A percentile compares a stretch with the other conserved stretches of the same genome.
Conservation (phyloP, 2,797 vertebrate genomes). For the Oceanodroma leucorhoa region DNA sequence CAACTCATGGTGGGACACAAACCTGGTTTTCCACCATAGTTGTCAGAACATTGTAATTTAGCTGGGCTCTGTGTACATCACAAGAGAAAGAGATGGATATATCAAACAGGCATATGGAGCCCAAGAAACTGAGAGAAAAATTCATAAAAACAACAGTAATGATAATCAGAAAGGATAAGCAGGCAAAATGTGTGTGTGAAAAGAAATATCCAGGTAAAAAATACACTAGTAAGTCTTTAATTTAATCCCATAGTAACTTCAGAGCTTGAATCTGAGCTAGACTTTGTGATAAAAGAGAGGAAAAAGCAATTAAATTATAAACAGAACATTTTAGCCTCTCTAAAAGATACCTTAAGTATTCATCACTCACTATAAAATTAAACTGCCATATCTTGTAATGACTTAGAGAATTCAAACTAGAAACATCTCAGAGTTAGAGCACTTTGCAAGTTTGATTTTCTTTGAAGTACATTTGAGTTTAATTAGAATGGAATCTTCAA, state of each 20-base stretch:
- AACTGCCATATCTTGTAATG: slow-evolving; percentile 13
- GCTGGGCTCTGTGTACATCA: not conserved
- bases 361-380: slow-evolving; percentile 17
- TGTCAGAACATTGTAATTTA: not conserved
- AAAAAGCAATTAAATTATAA: not conserved
- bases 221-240: not conserved
- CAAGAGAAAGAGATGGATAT: not conserved
- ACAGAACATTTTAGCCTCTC: not conserved
- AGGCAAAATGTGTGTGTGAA: not conserved
- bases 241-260: not conserved
- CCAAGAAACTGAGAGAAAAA: not conserved
- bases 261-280: not conserved
- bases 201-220: not conserved
- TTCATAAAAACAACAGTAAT: not conserved
- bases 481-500: slow-evolving; percentile 48
- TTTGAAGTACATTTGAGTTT: slow-evolving; percentile 25
- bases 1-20: not conserved
- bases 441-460: not conserved
- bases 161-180: not conserved
- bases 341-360: not conserved
- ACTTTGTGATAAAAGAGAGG: not conserved
- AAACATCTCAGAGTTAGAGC: not conserved
- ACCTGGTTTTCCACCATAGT: not conserved
- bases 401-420: slow-evolving; percentile 4
- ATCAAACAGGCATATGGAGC: not conserved